Evolutionary conservation across 2,113 vertebrate genomes (phyloP), one percentile per base, ranked within the genome.

Genomic region (Nansenia antarctica): DNA sequence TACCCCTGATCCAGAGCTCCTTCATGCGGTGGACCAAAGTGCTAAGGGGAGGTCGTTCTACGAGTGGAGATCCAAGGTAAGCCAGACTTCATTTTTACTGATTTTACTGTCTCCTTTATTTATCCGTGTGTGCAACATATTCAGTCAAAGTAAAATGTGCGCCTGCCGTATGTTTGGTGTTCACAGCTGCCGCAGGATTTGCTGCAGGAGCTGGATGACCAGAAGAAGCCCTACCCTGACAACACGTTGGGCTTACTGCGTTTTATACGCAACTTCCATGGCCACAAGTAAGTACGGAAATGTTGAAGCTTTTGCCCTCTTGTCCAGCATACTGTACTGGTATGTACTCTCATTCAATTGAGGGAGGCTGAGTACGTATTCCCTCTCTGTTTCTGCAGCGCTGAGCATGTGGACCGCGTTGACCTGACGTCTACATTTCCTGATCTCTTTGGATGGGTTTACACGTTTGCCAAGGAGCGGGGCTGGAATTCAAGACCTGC

Each of bases 31-130:
- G 35, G 76, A 76, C 45, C 7, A 42, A 58, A 47, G 3, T 65
- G 59, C 66, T 20, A 58, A 24, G 0, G 83, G 58, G n/a, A 74
- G 37, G 70, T 75, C 77, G n/a, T 87, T 85, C 49, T 73, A 27
- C 30, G 11, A 79, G 2, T 91, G 89, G 89, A 91, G 79, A 62
- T 7, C 64, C 1, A 76, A 88, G 76, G 89, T 91, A 5, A 76
- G n/a, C 59, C 9, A 0, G 31, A 15, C 2, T 29, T 0, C 9
- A 35, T 14, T 20, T n/a, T 45, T 32, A 12, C 62, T 77, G 3
- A 20, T 64, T 1, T 1, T 18, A 77, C 8, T 6, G 0, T 15
- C 35, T 12, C 64, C 29, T 78, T 52, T 18, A 67, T 80, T 57
- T 60, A 60, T 1, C 14, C 76, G 67, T 69, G 58, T 37, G 59